Conservation (phyloP, 2,797 vertebrate species). For the Phaenicophaeus curvirostris region DNA sequence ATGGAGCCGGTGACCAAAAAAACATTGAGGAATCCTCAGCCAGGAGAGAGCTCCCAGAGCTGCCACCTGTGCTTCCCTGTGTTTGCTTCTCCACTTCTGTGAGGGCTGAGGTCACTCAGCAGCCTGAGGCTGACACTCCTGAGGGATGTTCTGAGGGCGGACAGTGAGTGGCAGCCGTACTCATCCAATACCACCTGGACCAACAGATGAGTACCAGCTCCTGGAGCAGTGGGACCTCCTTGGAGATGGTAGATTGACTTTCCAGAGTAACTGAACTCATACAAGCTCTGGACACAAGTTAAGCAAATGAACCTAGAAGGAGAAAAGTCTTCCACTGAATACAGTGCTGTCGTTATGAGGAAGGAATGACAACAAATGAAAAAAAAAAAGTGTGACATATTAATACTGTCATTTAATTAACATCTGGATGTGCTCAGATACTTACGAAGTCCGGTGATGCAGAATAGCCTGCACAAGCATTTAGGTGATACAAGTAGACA, state of each 20-base stretch:
- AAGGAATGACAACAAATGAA: background rate
- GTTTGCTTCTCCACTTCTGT: background rate
- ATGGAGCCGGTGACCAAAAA: background rate
- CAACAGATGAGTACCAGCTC: background rate
- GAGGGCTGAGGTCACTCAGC: too few relatives aligned
- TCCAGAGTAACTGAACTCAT: background rate
- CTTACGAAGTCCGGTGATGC: background rate
- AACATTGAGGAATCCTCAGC: fast-evolving
- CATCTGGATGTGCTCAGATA: background rate
- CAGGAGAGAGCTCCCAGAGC: background rate
- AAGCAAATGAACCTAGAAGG: fast-evolving
- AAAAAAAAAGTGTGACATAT: background rate
- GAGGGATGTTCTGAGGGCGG: background rate
- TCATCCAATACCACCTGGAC: fast-evolving
- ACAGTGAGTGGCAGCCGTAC: background rate
- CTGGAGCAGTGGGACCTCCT: background rate
- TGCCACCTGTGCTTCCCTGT: background rate
- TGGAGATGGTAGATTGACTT: background rate
- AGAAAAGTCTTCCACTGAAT: background rate
- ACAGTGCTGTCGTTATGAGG: background rate
- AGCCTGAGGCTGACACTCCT: fast-evolving
- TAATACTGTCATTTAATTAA: background rate
- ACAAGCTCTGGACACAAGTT: background rate
- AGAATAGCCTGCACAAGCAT: background rate
- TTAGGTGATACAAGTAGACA: background rate